phyloP scores from a whole-genome alignment of 2,113 vertebrate species.

The Menidia beryllina region DNA sequence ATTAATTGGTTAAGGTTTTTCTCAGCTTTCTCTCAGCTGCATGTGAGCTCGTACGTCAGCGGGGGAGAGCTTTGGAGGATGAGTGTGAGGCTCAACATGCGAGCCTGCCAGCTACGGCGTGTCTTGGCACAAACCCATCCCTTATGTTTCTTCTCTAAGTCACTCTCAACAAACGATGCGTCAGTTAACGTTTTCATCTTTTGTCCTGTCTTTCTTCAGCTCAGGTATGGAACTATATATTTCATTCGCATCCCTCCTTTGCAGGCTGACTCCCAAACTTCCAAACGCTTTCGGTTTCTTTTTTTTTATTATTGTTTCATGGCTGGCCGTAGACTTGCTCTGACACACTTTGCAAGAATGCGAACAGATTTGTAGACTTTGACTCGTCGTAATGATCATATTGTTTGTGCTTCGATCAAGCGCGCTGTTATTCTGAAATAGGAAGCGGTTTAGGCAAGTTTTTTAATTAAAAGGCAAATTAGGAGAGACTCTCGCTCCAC shows the following conservation, averaged over 20 bases:
- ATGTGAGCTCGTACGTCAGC: background rate
- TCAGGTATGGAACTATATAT: constrained; percentile 64
- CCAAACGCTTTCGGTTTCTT: background rate
- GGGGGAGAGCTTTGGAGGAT: background rate
- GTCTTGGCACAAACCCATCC: constrained; percentile 2
- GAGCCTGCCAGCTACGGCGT: background rate
- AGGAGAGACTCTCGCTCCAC: too few relatives aligned
- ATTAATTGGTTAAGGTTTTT: background rate
- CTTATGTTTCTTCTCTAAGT: constrained; percentile 43
- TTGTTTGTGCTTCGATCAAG: too few relatives aligned
- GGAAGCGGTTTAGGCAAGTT: too few relatives aligned
- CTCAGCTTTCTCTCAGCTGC: background rate
- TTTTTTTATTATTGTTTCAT: background rate
- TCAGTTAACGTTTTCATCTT: constrained; percentile 64
- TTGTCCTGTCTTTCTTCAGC: constrained; percentile 69
- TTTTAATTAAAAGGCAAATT: too few relatives aligned
- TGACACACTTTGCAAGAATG: too few relatives aligned
- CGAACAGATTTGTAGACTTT: background rate
- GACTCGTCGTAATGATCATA: too few relatives aligned
- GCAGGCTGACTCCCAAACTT: constrained; percentile 11
- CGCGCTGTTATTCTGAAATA: too few relatives aligned
- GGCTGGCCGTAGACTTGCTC: too few relatives aligned
- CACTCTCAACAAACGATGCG: constrained; percentile 65
- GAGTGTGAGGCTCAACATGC: constrained; percentile 17
- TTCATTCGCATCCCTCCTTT: background rate